Evolutionary conservation across 2,888 invertebrate genomes (phyloP), one percentile per base, ranked within the genome.

Genomic region (Ariolimax columbianus): DNA sequence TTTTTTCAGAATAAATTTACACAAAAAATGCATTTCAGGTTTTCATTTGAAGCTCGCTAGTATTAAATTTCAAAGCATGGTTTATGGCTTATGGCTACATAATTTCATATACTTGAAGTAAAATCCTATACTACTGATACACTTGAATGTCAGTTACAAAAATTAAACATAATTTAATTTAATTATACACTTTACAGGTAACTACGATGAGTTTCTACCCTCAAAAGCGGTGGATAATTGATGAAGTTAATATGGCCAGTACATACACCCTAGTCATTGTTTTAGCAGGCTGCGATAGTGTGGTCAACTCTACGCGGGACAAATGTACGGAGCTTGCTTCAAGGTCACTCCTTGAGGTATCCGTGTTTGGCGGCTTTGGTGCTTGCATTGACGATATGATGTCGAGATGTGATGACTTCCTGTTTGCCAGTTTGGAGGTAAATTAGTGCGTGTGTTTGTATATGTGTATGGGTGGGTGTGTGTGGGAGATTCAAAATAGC

Each of bases 291-390:
- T 77, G 77, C 26, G 7, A 3, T 1, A 55, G 33, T 11, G 86
- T 82, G 30, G 43, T 86, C 4, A 55, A 47, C 70, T 72, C 26
- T 9, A 70, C 86, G 63, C 68, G 19, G 14, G 55, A 47, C 19
- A 78, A 83, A 66, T 86, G 86, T 38, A 47, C 19, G 9, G 11
- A 30, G 2, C 59, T 55, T 4, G 63, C 40, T 7, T 11, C 40
- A 36, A 78, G 38, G 40, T 40, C 86, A 23, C 51, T 86, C 11
- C 33, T 86, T 47, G 86, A 86, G 38, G 73, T 86, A 19, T 82
- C 86, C 14, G 51, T 86, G 3, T 77, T 77, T 77, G 77, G 77
- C 26, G 77, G 51, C 0, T 59, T 86, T 26, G 86, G 86, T 26
- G 19, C 59, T 36, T 78, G 82, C 30, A 66, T 66, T 19, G 63